Evolutionary conservation across 30 jellyfish, hydroid and myxozoan species (phyloP).

Genomic region (Cassiopea xamachana): DNA sequence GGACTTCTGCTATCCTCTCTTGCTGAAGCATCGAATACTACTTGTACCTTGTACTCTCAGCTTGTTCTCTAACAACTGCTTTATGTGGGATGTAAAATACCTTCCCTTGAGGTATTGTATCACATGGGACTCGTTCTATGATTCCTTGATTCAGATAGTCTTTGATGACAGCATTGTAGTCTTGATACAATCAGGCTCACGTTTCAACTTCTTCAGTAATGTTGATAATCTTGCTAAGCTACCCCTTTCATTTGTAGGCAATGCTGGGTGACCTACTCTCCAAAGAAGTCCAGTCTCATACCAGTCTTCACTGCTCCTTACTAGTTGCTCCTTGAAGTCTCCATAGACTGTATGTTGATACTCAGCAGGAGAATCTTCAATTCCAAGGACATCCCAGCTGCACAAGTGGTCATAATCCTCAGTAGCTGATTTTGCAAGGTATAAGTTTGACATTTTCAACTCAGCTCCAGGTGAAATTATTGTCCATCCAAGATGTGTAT

Average conservation of each 20-base stretch:
- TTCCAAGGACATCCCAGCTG: conserved; percentile 59
- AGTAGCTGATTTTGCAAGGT: conserved; percentile 29
- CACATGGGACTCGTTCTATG: conserved; percentile 30
- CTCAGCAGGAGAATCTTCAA: conserved; percentile 38
- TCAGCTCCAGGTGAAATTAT: conserved; percentile 3
- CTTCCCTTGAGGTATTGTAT: conserved; percentile 15
- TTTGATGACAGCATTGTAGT: conserved; percentile 45
- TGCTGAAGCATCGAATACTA: conserved; percentile 67
- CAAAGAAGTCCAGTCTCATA: conserved; percentile 63
- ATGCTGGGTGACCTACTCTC: conserved; percentile 18
- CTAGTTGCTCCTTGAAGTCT: conserved; percentile 76
- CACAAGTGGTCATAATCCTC: conserved; percentile 57
- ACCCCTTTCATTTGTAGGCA: conserved; percentile 48
- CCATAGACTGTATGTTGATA: conserved; percentile 49
- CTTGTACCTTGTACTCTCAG: conserved; percentile 41
- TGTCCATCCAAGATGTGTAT: conserved; percentile 1
- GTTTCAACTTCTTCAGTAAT: conserved; percentile 46
- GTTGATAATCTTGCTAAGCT: conserved; percentile 58
- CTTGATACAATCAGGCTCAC: conserved; percentile 57
- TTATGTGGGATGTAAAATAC: conserved; percentile 65
- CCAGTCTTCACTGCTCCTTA: conserved; percentile 51
- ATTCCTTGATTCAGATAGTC: conserved; percentile 62
- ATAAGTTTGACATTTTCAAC: background rate
- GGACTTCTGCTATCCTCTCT: conserved; percentile 29
- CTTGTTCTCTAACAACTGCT: conserved; percentile 51